These are phyloP conservation scores for Trichopria drosophilae DNA, from an alignment of 2,888 invertebrate genomes.

Conservation along the genomic window DNA sequence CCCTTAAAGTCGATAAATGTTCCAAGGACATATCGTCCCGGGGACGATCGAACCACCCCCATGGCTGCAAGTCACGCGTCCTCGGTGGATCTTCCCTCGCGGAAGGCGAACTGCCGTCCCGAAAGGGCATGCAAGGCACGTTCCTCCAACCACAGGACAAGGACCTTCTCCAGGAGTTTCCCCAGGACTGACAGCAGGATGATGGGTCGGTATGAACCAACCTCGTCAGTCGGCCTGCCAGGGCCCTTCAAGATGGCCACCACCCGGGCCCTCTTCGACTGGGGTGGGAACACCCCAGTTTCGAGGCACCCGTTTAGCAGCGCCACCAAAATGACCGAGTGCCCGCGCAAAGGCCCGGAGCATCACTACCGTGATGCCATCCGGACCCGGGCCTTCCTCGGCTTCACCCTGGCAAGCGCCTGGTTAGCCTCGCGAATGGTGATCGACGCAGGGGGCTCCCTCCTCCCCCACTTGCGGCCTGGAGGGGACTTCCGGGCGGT, in stretches of 20 bases:
- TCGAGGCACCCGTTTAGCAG: conserved; percentile 2
- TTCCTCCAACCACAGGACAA: conserved; percentile 1
- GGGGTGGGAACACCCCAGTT: neutral
- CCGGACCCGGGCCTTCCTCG: neutral
- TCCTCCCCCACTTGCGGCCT: neutral
- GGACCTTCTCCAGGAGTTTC: conserved; percentile 16
- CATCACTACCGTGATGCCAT: neutral
- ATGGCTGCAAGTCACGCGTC: conserved; percentile 4
- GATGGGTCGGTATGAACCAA: conserved; percentile 12
- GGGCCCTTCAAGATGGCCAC: neutral
- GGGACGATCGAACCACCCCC: neutral
- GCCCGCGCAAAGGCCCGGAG: neutral
- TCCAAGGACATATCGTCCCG: neutral
- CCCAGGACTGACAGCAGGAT: conserved; percentile 11
- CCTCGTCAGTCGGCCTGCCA: neutral
- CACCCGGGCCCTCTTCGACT: conserved; percentile 7
- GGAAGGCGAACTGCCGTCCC: conserved; percentile 11
- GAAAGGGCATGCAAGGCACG: neutral
- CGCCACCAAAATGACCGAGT: too few species aligned
- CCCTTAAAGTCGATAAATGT: conserved; percentile 6
- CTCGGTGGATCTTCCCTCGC: conserved; percentile 4
- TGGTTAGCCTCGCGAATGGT: neutral
- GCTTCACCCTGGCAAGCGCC: neutral
- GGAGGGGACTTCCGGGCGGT: neutral
- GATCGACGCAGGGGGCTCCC: conserved; percentile 1